phyloP scores from a whole-genome alignment of 2,797 vertebrate genomes.

The Pampus argenteus region DNA sequence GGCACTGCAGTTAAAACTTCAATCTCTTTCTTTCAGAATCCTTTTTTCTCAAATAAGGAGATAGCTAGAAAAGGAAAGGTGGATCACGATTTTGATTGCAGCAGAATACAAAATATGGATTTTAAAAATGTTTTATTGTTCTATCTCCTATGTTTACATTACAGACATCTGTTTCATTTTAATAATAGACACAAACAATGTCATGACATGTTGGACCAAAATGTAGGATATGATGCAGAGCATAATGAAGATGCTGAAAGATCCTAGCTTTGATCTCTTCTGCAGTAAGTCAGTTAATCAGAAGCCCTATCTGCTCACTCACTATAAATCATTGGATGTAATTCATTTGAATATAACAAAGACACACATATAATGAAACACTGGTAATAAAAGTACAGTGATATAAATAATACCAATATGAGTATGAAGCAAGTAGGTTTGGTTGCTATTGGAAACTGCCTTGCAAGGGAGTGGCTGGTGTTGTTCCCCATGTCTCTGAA shows the following conservation, averaged over 20 bases:
- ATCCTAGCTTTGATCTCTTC: neutral
- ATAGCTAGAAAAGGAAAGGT: slow-evolving; percentile 16
- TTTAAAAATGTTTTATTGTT: slow-evolving; percentile 7
- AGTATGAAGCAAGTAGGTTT: slow-evolving; percentile 25
- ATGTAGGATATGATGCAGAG: neutral
- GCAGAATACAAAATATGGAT: slow-evolving; percentile 32
- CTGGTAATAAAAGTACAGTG: slow-evolving; percentile 52
- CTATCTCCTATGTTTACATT: slow-evolving; percentile 17
- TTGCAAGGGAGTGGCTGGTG: slow-evolving; percentile 53
- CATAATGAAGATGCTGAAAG: neutral
- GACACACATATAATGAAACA: slow-evolving; percentile 40
- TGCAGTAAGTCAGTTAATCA: neutral
- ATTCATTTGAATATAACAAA: slow-evolving; percentile 35
- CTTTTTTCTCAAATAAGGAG: slow-evolving; percentile 31
- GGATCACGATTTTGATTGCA: slow-evolving; percentile 9
- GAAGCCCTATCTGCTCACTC: neutral
- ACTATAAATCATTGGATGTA: slow-evolving; percentile 8
- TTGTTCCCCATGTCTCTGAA: slow-evolving; percentile 24
- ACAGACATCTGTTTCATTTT: slow-evolving; percentile 18
- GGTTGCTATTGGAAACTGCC: slow-evolving; percentile 80
- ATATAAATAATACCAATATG: slow-evolving; percentile 59
- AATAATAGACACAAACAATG: slow-evolving; percentile 28
- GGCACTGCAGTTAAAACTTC: slow-evolving; percentile 43
- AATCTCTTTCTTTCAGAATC: slow-evolving; percentile 31
- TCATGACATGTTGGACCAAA: neutral